A percentile compares a stretch with the other conserved stretches of the same genome.
phyloP scores from a whole-genome alignment of 2,113 vertebrate genomes.

The Microtus montanus region DNA sequence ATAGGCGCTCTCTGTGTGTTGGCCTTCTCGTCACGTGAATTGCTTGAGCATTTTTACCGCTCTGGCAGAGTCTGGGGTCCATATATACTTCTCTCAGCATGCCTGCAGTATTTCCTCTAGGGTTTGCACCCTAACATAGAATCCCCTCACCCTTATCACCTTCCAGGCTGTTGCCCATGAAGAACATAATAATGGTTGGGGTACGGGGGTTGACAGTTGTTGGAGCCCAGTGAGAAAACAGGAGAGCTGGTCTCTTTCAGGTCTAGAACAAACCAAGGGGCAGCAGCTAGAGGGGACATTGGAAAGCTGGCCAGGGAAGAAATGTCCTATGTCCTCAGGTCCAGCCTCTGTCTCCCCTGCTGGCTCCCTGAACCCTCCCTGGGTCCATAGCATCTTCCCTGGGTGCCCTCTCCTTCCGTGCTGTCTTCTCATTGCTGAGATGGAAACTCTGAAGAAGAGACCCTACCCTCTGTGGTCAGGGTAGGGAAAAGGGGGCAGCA shows the following conservation, averaged over 20 bases:
- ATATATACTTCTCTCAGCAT: neutral
- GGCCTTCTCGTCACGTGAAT: neutral
- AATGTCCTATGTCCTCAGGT: neutral
- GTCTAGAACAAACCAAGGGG: neutral
- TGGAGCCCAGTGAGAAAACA: neutral
- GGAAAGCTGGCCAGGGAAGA: neutral
- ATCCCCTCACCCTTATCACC: neutral
- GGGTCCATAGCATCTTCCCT: neutral
- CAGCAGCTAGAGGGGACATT: neutral
- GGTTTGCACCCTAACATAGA: neutral
- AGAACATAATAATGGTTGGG: neutral
- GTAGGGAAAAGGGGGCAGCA: neutral
- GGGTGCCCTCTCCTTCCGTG: neutral
- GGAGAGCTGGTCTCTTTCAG: neutral
- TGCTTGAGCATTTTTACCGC: neutral
- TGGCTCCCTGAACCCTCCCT: too few species aligned
- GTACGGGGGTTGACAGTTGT: neutral
- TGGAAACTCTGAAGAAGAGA: accelerated
- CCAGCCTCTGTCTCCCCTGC: accelerated
- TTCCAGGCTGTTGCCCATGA: neutral
- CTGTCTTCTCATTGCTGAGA: neutral
- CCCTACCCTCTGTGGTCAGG: neutral
- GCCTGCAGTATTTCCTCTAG: neutral
- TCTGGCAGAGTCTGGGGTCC: neutral
- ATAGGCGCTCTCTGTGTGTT: neutral